Percentiles rank a stretch among this genome's conserved stretches.
Evolutionary conservation across 1,140 invertebrate genomes (phyloP).

Genomic region (Thaumetopoea pityocampa): DNA sequence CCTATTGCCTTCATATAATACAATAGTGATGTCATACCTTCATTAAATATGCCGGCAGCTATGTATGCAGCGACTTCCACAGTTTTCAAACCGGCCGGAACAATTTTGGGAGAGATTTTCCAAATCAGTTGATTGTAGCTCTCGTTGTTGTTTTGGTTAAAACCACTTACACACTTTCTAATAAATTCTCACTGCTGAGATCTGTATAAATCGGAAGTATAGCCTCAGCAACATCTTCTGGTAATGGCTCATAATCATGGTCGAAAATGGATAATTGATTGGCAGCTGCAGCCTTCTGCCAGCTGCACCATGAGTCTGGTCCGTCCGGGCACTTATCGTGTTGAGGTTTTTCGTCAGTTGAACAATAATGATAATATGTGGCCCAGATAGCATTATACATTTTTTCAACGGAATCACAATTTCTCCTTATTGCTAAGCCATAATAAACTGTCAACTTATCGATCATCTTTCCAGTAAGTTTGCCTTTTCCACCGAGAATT

Average conservation of each 20-base stretch:
- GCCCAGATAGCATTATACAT: no score
- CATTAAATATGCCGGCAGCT: conserved; percentile 9
- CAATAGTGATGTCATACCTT: conserved; percentile 9
- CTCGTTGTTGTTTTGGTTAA: conserved; percentile 3
- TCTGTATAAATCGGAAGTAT: conserved; percentile 7
- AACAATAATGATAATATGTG: no score
- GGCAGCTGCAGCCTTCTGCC: conserved; percentile 11
- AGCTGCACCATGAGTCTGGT: conserved; percentile 9
- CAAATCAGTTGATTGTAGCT: conserved; percentile 3
- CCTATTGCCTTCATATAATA: conserved; percentile 4
- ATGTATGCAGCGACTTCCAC: conserved; percentile 9
- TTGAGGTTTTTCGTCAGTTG: conserved; percentile 7
- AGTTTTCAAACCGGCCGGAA: conserved; percentile 5
- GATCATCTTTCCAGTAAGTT: conserved; percentile 8
- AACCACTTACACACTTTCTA: conserved; percentile 3
- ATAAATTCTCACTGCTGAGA: conserved; percentile 4
- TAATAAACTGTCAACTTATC: conserved; percentile 3
- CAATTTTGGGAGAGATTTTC: conserved; percentile 3
- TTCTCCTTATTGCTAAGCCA: conserved; percentile 3
- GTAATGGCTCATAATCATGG: conserved; percentile 7
- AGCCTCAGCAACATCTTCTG: conserved; percentile 7
- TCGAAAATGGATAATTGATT: conserved; percentile 15
- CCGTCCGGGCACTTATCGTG: conserved; percentile 11
- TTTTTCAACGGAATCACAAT: conserved; percentile 1
- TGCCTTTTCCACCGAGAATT: conserved; percentile 9